Percentiles rank a stretch among this genome's conserved stretches.
These are phyloP conservation scores for Campoplex nolae DNA, from an alignment of 2,888 invertebrate genomes.

Conservation along the genomic window DNA sequence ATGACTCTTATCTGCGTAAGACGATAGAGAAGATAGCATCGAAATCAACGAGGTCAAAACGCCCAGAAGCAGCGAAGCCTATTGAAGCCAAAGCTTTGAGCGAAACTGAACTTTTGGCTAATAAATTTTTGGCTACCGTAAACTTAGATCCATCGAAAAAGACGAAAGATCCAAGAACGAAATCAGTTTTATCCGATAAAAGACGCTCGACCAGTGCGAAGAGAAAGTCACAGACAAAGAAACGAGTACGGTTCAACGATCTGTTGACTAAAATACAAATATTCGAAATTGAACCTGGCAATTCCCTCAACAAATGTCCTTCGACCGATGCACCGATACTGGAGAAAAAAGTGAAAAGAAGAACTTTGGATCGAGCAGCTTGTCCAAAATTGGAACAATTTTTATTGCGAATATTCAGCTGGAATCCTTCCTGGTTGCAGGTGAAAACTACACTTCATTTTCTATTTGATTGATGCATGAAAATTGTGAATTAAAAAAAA, in stretches of 20 bases:
- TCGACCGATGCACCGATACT: conserved; percentile 79
- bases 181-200: neutral
- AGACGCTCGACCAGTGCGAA: neutral
- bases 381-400: conserved; percentile 82
- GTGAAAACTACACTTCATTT: conserved; percentile 65
- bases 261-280: conserved; percentile 59
- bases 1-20: neutral
- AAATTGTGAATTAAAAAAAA: neutral
- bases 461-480: neutral
- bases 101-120: neutral
- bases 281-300: conserved; percentile 73
- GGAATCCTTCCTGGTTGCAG: conserved; percentile 89
- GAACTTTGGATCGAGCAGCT: conserved; percentile 74
- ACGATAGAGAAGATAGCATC: conserved; percentile 2
- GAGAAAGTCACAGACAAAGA: conserved; percentile 33
- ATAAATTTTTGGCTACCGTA: conserved; percentile 8
- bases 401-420: conserved; percentile 86
- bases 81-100: neutral
- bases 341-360: conserved; percentile 46
- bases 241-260: conserved; percentile 75
- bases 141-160: conserved; percentile 12
- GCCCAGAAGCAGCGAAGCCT: neutral
- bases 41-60: conserved; percentile 4
- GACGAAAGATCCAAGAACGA: conserved; percentile 38
- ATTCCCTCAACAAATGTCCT: conserved; percentile 73